phyloP scores from a whole-genome alignment of 2,888 invertebrate species.

The Drosophila paramelanica region DNA sequence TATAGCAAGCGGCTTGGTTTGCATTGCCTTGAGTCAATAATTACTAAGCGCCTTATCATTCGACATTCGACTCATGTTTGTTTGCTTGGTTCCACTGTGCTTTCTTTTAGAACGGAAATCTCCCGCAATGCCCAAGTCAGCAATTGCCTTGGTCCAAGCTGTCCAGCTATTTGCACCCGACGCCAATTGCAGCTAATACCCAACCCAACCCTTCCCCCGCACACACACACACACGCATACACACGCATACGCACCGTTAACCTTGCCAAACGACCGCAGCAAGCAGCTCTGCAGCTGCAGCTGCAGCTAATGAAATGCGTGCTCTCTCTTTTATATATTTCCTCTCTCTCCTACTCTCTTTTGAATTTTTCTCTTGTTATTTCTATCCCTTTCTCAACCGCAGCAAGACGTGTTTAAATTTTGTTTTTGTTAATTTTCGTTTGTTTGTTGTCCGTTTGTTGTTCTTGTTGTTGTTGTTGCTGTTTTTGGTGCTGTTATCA shows the following conservation, averaged over 20 bases:
- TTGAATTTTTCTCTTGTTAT: conserved; percentile 4
- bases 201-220: background rate
- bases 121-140: conserved; percentile 42
- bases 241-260: conserved; percentile 42
- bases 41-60: background rate
- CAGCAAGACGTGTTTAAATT: conserved; percentile 76
- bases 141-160: conserved; percentile 33
- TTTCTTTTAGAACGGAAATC: conserved; percentile 9
- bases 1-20: background rate
- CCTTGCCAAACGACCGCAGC: conserved; percentile 66
- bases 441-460: conserved; percentile 57
- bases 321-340: conserved; percentile 1
- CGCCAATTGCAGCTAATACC: conserved; percentile 23
- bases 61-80: background rate
- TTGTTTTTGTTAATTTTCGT: conserved; percentile 76
- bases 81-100: conserved; percentile 10
- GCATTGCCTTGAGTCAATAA: background rate
- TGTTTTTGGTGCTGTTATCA: conserved; percentile 43
- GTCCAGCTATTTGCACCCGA: conserved; percentile 18
- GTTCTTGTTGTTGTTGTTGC: conserved; percentile 31
- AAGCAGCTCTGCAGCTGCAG: conserved; percentile 56
- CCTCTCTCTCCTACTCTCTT: conserved; percentile 11
- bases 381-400: conserved; percentile 37
- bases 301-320: conserved; percentile 71
- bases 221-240: conserved; percentile 1